Conservation (phyloP, 2,888 invertebrate species). For the Ennomos fuscantarius region DNA sequence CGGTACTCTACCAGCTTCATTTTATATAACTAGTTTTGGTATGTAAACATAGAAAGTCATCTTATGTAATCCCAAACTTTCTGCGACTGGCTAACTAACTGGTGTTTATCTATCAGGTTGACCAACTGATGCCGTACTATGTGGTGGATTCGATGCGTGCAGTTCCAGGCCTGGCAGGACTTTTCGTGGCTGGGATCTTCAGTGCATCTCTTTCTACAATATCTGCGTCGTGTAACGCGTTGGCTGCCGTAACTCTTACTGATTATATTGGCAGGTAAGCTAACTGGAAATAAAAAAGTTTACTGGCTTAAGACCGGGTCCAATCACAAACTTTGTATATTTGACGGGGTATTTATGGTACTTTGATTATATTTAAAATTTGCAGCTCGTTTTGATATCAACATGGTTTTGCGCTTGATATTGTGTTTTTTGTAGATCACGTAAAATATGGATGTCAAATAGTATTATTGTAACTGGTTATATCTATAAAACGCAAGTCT, state of each 20-base stretch:
- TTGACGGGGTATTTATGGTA: no score
- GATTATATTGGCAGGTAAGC: constrained; percentile 88
- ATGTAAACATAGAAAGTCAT: neutral
- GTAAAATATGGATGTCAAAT: no score
- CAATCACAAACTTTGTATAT: no score
- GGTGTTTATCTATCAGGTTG: constrained; percentile 64
- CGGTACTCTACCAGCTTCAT: no score
- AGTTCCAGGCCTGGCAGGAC: constrained; percentile 91
- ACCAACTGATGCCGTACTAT: constrained; percentile 92
- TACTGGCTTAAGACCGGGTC: no score
- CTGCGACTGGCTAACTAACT: constrained; percentile 4
- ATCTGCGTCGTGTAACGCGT: constrained; percentile 94
- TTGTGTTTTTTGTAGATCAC: no score
- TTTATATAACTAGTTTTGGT: neutral
- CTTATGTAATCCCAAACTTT: neutral
- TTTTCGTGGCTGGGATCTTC: constrained; percentile 96
- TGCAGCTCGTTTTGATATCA: no score
- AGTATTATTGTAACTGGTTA: no score
- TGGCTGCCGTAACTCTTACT: constrained; percentile 95
- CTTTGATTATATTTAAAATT: no score
- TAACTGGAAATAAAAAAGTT: neutral
- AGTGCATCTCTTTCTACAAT: constrained; percentile 96
- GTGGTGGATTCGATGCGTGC: constrained; percentile 89
- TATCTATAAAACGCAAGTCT: no score
- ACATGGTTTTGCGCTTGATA: no score